Conservation (phyloP, 2,797 vertebrate genomes). For the Melanotaenia pygmaea region DNA sequence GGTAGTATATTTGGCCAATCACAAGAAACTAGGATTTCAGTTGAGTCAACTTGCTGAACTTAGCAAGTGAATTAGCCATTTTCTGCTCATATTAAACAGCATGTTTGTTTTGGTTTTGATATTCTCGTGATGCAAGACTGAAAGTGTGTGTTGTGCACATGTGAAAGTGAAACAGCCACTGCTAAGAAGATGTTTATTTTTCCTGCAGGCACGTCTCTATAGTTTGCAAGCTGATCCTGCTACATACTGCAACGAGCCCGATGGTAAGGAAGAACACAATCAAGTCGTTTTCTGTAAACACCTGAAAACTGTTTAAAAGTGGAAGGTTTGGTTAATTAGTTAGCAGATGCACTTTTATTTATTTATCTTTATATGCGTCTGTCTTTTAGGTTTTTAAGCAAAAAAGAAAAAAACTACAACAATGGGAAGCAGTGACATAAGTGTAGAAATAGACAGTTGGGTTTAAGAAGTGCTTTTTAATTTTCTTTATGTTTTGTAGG, state of each 20-base stretch:
- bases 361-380: not conserved
- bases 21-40: not conserved
- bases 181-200: conserved; percentile 32
- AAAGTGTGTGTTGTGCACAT: conserved; percentile 22
- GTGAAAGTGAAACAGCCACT: not conserved
- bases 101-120: conserved; percentile 18
- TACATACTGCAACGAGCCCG: conserved; percentile 98
- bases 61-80: no score
- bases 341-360: not conserved
- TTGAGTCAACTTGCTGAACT: not conserved
- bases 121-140: conserved; percentile 3
- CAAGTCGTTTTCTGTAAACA: not conserved
- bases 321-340: not conserved
- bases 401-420: not conserved
- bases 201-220: conserved; percentile 93
- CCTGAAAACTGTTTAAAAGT: not conserved
- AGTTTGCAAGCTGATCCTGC: conserved; percentile 97
- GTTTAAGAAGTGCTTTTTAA: not conserved
- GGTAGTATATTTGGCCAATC: not conserved
- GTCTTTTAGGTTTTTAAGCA: not conserved
- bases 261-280: conserved; percentile 81
- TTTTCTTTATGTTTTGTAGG: conserved; percentile 77
- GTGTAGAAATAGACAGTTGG: not conserved
- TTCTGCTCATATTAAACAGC: not conserved
- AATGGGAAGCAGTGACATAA: not conserved